Evolutionary conservation across 2,113 vertebrate genomes (phyloP), one percentile per base, ranked within the genome.

Genomic region (Barbus barbus): DNA sequence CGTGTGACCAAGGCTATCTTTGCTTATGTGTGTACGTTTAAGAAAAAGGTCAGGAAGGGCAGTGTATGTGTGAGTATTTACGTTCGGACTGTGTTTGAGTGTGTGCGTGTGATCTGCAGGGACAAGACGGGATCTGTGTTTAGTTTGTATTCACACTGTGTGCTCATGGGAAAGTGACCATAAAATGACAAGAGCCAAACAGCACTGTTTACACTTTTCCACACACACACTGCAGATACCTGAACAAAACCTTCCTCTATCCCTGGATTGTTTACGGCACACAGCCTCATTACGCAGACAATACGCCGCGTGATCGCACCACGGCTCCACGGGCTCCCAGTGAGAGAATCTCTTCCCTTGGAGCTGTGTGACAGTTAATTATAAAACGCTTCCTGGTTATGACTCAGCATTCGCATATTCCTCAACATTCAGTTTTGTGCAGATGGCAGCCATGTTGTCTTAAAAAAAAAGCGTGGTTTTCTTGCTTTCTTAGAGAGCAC

Each of bases 161-260:
- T 53, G 79, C 79, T 81, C 79, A 69, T 80, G 60, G 78, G 60
- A 65, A 80, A 80, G 60, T 80, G 60, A 65, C 78, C 79, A 81
- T 81, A 81, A 81, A 63, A 63, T 44, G 77, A 81, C 60, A 81
- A 67, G 61, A 67, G 38, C 9, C 60, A 31, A 69, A 69, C 44
- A 81, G 46, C 31, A 36, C 44, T 69, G 63, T 81, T 81, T 81
- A 53, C 44, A 28, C 56, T 56, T 4, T 56, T 33, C 20, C 41
- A 44, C 41, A 41, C 77, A 78, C 51, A 31, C 41, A 22, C 4
- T 53, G 24, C 61, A n/a, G 26, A 69, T 26, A 65, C 58, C 26
- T 22, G 26, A 81, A 51, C 44, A 53, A 69, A 81, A 51, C 63
- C 44, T 81, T 81, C 46, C 53, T 9, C 63, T 69, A 48, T 36